Evolutionary conservation across 2,888 invertebrate genomes (phyloP).

Genomic region (Luffia ferchaultella): DNA sequence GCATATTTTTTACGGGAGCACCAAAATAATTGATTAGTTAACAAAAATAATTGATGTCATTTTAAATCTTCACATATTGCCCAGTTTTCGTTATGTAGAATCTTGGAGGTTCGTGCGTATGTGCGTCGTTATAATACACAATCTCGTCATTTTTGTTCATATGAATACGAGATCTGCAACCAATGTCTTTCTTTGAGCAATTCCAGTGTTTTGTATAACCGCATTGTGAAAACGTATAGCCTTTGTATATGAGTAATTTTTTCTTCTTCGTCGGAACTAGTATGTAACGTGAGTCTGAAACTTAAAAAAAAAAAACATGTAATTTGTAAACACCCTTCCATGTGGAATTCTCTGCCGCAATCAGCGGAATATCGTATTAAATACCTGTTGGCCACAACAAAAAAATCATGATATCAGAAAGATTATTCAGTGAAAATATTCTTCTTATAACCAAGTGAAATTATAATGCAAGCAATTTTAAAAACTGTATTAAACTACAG

Average conservation of each 20-base stretch:
- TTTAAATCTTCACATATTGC: conserved; percentile 16
- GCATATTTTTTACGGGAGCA: no score
- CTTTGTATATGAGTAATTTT: conserved; percentile 10
- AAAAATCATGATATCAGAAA: no score
- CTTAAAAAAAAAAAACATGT: neutral
- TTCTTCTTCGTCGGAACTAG: neutral
- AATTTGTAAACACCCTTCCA: neutral
- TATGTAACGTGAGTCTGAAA: neutral
- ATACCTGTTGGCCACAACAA: no score
- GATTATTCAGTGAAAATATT: no score
- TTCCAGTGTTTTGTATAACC: neutral
- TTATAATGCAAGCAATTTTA: no score
- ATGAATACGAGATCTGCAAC: neutral
- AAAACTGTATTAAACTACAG: no score
- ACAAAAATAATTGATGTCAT: no score
- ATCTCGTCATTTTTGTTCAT: conserved; percentile 21
- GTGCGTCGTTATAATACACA: conserved; percentile 22
- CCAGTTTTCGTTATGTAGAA: conserved; percentile 18
- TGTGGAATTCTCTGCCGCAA: neutral
- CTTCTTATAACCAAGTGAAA: no score
- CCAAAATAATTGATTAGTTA: no score
- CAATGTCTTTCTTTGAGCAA: neutral
- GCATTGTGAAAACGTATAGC: neutral
- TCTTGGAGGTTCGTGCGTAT: conserved; percentile 29
- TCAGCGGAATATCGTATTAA: neutral